Percentiles rank a stretch among this genome's conserved stretches.
Evolutionary conservation across 2,797 vertebrate species (phyloP).

Genomic region (Enteromius viviparus): DNA sequence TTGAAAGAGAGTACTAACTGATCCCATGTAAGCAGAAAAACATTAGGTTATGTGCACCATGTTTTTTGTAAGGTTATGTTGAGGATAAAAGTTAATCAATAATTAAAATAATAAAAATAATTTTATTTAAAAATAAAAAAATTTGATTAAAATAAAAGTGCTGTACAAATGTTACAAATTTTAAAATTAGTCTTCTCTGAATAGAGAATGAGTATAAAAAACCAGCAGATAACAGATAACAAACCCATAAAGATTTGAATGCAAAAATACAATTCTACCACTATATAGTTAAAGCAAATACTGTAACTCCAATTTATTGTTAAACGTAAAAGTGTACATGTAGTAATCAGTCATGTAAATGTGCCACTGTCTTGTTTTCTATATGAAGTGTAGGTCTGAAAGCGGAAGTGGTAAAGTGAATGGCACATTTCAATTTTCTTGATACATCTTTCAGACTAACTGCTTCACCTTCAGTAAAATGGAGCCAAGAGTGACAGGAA

Average conservation of each 20-base stretch:
- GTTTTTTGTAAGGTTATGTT: not conserved
- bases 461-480: conserved; percentile 36
- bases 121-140: too few relatives aligned
- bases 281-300: not conserved
- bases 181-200: not conserved
- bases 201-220: not conserved
- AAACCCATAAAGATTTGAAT: not conserved
- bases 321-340: not conserved
- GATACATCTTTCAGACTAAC: conserved; percentile 34
- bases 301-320: not conserved
- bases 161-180: not conserved
- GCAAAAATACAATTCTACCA: not conserved
- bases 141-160: not conserved
- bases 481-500: conserved; percentile 53
- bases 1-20: not conserved
- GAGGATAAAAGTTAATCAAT: not conserved
- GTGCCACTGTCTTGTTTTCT: conserved; percentile 1
- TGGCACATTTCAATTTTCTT: conserved; percentile 37
- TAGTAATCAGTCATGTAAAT: not conserved
- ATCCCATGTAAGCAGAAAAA: not conserved
- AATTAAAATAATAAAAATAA: too few relatives aligned
- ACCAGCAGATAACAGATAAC: not conserved
- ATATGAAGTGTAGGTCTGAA: not conserved
- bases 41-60: not conserved
- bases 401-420: conserved; percentile 36